Conservation (phyloP, 2,888 invertebrate species). For the Apodemia mormo region DNA sequence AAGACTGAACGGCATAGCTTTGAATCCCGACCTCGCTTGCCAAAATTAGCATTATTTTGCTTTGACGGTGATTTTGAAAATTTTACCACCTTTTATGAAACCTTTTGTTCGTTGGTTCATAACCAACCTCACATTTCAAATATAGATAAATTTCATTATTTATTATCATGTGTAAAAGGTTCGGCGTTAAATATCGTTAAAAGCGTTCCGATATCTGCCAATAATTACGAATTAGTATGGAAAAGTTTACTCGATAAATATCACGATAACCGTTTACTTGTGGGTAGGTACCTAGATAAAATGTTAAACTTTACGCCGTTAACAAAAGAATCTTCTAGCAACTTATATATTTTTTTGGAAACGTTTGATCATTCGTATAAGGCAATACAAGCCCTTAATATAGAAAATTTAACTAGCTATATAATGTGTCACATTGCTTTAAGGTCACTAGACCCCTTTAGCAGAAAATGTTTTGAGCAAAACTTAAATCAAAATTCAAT, state of each 20-base stretch:
- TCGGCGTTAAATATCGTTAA: slow-evolving; percentile 16
- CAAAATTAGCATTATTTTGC: slow-evolving; percentile 7
- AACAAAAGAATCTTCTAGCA: slow-evolving; percentile 22
- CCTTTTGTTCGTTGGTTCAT: slow-evolving; percentile 31
- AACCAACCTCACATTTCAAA: slow-evolving; percentile 24
- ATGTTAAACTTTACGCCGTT: slow-evolving; percentile 32
- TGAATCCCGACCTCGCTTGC: not conserved
- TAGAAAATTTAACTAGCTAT: slow-evolving; percentile 23
- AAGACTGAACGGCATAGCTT: not conserved
- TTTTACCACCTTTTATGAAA: slow-evolving; percentile 31
- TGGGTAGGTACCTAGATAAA: slow-evolving; percentile 28
- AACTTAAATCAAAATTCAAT: slow-evolving; percentile 24
- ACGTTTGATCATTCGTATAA: slow-evolving; percentile 29
- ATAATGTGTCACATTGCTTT: slow-evolving; percentile 28
- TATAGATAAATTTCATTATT: slow-evolving; percentile 29
- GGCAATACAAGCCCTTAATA: slow-evolving; percentile 28
- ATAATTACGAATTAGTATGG: slow-evolving; percentile 32
- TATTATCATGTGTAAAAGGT: not conserved
- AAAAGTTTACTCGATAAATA: slow-evolving; percentile 32
- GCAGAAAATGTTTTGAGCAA: slow-evolving; percentile 25
- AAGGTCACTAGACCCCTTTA: slow-evolving; percentile 22
- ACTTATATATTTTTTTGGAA: slow-evolving; percentile 27
- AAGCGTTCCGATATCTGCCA: slow-evolving; percentile 25
- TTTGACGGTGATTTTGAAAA: slow-evolving; percentile 22
- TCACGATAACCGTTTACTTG: slow-evolving; percentile 29